Conservation (phyloP, 1,140 invertebrate genomes). For the Maconellicoccus hirsutus region DNA sequence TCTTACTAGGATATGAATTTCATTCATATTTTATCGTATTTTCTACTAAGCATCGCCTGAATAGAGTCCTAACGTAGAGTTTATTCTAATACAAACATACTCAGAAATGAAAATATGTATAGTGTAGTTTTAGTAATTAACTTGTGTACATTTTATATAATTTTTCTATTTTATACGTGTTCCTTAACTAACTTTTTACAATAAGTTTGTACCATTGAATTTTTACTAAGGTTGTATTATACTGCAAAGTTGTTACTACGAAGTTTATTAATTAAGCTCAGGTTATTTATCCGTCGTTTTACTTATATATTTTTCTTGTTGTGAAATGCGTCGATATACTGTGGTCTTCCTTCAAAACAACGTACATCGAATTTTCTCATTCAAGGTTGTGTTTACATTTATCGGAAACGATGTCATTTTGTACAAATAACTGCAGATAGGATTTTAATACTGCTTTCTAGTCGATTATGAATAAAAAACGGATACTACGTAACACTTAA, state of each 20-base stretch:
- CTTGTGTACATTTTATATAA: neutral
- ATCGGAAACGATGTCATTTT: neutral
- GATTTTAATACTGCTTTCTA: neutral
- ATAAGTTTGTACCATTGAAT: neutral
- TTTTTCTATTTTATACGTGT: neutral
- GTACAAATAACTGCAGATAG: neutral
- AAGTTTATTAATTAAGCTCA: neutral
- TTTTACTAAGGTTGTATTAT: neutral
- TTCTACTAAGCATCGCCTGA: no score
- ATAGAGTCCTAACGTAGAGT: no score
- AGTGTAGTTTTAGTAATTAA: neutral
- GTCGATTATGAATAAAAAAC: neutral
- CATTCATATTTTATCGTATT: no score
- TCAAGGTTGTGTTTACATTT: neutral
- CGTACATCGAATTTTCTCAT: neutral
- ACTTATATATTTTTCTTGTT: neutral
- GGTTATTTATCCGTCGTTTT: conserved; percentile 1
- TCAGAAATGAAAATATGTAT: neutral
- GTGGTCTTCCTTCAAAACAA: neutral
- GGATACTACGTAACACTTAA: neutral
- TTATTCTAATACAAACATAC: neutral
- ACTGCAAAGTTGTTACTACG: neutral
- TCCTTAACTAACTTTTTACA: neutral
- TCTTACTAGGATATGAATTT: no score
- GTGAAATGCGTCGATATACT: no score